phyloP scores from a whole-genome alignment of 2,888 invertebrate genomes.

The Lasioglossum marginatum region DNA sequence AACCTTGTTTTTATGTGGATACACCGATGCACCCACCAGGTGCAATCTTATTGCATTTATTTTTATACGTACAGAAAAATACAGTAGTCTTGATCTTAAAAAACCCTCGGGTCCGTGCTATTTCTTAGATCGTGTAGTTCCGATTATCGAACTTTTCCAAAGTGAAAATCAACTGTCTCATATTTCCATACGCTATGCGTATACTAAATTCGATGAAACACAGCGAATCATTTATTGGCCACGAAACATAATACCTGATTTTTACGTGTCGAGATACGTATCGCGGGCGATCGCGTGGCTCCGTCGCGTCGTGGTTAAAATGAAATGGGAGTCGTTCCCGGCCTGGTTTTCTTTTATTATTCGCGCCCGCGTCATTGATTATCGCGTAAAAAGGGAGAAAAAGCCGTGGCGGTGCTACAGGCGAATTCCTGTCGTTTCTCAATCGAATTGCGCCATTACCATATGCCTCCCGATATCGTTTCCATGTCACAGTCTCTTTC shows the following conservation, averaged over 20 bases:
- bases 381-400: slow-evolving; percentile 30
- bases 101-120: too few species aligned
- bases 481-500: slow-evolving; percentile 37
- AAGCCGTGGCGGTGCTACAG: slow-evolving; percentile 42
- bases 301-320: neutral
- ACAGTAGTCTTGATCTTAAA: too few species aligned
- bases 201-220: neutral
- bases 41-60: too few species aligned
- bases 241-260: neutral
- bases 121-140: too few species aligned
- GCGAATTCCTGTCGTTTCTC: slow-evolving; percentile 56
- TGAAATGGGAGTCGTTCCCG: neutral
- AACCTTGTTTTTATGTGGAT: too few species aligned
- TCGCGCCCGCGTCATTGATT: slow-evolving; percentile 39
- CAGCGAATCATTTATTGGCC: neutral
- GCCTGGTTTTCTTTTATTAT: neutral
- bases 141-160: too few species aligned
- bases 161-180: too few species aligned
- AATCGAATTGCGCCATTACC: slow-evolving; percentile 53
- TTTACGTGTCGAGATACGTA: neutral
- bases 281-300: neutral
- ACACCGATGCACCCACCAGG: too few species aligned
- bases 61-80: too few species aligned
- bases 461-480: slow-evolving; percentile 48
- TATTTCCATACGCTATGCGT: too few species aligned